phyloP scores from a whole-genome alignment of 1,140 invertebrate species.

The Aculops lycopersici region DNA sequence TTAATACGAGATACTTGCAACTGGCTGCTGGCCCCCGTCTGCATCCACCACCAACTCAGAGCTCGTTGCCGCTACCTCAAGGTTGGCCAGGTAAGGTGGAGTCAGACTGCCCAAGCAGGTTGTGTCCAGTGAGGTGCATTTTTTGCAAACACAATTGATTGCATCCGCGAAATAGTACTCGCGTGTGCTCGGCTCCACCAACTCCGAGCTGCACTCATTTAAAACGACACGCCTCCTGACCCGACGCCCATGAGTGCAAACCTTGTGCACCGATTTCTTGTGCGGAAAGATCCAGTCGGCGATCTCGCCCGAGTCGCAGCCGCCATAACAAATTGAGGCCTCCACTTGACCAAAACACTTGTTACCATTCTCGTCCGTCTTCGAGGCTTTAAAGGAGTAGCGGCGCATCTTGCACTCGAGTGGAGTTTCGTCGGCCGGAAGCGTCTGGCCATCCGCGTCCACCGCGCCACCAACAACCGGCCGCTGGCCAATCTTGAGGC shows the following conservation, averaged over 20 bases:
- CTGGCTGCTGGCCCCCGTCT: no score
- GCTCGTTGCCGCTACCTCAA: no score
- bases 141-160: conserved; percentile 23
- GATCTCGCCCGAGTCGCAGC: conserved; percentile 47
- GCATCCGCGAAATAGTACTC: conserved; percentile 28
- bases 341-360: conserved; percentile 33
- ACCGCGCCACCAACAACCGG: no score
- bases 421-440: no score
- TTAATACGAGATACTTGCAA: no score
- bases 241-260: conserved; percentile 37
- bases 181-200: conserved; percentile 20
- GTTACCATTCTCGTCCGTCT: conserved; percentile 24
- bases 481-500: no score
- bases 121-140: conserved; percentile 21
- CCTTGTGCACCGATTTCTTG: conserved; percentile 42
- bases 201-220: conserved; percentile 28
- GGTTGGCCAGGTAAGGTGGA: no score
- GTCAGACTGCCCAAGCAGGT: no score
- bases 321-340: conserved; percentile 42
- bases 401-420: conserved; percentile 19
- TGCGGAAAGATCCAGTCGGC: conserved; percentile 54
- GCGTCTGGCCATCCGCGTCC: no score
- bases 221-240: conserved; percentile 21
- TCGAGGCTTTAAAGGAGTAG: conserved; percentile 16
- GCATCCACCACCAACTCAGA: no score